Conservation (phyloP, 2,797 vertebrate genomes). For the Adelosebastes latens region DNA sequence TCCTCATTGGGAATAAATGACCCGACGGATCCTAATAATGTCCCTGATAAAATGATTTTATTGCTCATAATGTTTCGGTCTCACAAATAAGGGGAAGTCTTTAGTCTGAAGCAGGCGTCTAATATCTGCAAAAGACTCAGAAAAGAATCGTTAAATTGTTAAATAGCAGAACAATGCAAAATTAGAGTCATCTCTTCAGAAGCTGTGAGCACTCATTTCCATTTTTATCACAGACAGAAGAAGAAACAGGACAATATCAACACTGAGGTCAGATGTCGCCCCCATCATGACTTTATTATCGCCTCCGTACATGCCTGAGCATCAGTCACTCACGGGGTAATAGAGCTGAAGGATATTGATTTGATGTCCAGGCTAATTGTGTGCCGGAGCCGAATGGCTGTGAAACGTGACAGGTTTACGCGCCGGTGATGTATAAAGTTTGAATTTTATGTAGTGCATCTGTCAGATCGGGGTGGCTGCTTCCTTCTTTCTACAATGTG, state of each 20-base stretch:
- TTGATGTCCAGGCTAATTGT: slow-evolving; percentile 55
- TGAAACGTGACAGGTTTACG: slow-evolving; percentile 53
- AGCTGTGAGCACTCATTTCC: slow-evolving; percentile 39
- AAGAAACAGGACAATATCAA: slow-evolving; percentile 16
- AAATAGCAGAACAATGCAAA: slow-evolving; percentile 53
- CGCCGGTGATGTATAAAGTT: slow-evolving; percentile 29
- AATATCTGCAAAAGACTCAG: slow-evolving; percentile 28
- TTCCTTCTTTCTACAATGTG: slow-evolving; percentile 28
- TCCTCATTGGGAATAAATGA: slow-evolving; percentile 5
- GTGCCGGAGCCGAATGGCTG: slow-evolving; percentile 25
- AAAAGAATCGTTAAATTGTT: slow-evolving; percentile 44
- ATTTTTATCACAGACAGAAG: slow-evolving; percentile 12
- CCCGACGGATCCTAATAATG: background rate
- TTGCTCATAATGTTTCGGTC: background rate
- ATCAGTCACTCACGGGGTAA: slow-evolving; percentile 37
- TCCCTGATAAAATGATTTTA: background rate
- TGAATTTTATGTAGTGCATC: slow-evolving; percentile 43
- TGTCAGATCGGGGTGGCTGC: slow-evolving; percentile 37
- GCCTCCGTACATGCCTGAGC: slow-evolving; percentile 32
- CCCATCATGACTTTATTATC: slow-evolving; percentile 47
- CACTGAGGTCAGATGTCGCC: slow-evolving; percentile 42
- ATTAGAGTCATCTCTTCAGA: slow-evolving; percentile 40
- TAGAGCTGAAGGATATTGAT: slow-evolving; percentile 61
- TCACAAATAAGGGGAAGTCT: background rate
- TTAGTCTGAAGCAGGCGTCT: background rate